These are phyloP conservation scores for Agonopterix arenella DNA, from an alignment of 2,888 invertebrate genomes.

Conservation along the genomic window DNA sequence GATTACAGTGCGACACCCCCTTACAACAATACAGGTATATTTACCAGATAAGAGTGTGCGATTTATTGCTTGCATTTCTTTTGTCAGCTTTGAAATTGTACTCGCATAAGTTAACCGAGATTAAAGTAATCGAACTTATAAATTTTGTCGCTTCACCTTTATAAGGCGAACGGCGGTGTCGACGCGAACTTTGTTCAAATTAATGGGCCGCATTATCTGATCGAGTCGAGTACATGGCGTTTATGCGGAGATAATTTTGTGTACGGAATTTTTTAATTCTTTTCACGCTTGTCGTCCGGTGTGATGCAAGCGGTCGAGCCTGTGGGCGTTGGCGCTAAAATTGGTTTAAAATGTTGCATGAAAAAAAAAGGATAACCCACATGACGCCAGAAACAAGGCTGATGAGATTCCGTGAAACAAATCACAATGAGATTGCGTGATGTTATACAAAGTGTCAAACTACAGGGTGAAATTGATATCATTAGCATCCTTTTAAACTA, in stretches of 20 bases:
- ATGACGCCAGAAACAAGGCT: too few species aligned
- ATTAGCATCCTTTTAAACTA: too few species aligned
- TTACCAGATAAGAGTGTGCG: slow-evolving; percentile 62
- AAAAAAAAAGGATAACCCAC: too few species aligned
- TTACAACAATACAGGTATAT: slow-evolving; percentile 69
- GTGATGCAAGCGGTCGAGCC: background rate
- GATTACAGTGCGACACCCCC: slow-evolving; percentile 53
- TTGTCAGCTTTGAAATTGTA: slow-evolving; percentile 78
- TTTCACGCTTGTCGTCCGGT: slow-evolving; percentile 6
- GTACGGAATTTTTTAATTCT: slow-evolving; percentile 51
- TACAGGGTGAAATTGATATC: too few species aligned
- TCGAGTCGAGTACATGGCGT: slow-evolving; percentile 73
- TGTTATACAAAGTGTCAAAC: too few species aligned
- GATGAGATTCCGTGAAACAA: too few species aligned
- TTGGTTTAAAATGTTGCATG: slow-evolving; percentile 9
- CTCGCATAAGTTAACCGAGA: slow-evolving; percentile 76
- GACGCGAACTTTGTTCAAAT: slow-evolving; percentile 76
- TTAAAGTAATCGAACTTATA: slow-evolving; percentile 78
- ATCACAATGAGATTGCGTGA: too few species aligned
- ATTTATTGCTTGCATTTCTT: slow-evolving; percentile 77
- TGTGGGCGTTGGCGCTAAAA: slow-evolving; percentile 28
- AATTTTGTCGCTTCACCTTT: slow-evolving; percentile 77
- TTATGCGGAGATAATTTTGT: slow-evolving; percentile 75
- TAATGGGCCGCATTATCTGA: slow-evolving; percentile 75
- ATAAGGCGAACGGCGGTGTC: slow-evolving; percentile 70